Base-by-base conservation (phyloP, 2,113 vertebrate genomes). In the Sander lucioperca region DNA sequence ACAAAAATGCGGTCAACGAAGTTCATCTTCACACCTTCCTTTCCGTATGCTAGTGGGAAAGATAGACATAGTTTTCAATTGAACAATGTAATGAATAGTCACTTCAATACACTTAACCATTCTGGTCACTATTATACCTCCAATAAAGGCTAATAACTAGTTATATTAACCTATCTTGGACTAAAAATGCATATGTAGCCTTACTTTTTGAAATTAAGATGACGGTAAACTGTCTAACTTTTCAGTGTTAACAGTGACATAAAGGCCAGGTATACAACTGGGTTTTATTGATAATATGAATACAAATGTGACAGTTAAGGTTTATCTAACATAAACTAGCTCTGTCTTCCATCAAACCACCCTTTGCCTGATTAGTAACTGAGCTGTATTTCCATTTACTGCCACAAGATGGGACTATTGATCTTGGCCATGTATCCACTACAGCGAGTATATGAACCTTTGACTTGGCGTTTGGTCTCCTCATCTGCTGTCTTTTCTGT, bases 1-100 rank as follows among this genome's bases (percentile, higher is more conserved):
- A 99, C 96, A 95, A 99, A 99, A 93, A 99, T 98, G 80, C 95
- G 97, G 94, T 99, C 97, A 87, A 99, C 97, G 91, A 99, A 97
- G 94, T 98, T 99, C 97, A 98, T 97, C 96, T 96, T 99, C 91
- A 99, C 97, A 69, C 97, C 97, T 94, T 99, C 98, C 95, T 96
- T 99, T 90, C 97, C 98, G 83, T 98, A 99, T 3, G 97, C 98
- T 98, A 95, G 88, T 86, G 91, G 62, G 62, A 82, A 77, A 83
- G 13, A 39, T 6, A 76, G n/a, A 73, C 21, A 80, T 3, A 16
- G 7, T 8, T 72, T 67, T 79, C 5, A 25, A 14, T 19, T 27
- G 4, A 59, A 43, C 2, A 19, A 50, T 51, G 3, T 48, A 5
- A 51, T 19, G 6, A 78, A 19, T 51, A 19, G 10, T n/a, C 19